Evolutionary conservation across 35 echinoderm and acorn worm species (phyloP).

Genomic region (Lytechinus variegatus): DNA sequence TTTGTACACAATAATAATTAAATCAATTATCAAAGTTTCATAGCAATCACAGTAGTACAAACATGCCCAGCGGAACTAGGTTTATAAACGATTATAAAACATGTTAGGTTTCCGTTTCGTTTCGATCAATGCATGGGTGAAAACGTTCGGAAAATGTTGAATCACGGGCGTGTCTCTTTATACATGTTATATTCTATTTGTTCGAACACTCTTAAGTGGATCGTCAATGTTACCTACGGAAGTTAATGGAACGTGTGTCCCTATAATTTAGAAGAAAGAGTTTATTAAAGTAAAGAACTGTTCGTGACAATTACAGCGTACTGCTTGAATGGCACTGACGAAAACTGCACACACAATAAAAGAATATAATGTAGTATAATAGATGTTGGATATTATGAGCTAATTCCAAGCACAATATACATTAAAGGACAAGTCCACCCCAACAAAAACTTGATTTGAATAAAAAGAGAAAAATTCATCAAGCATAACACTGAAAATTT

Average conservation of each 20-base stretch:
- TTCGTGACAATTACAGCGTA: too few relatives aligned
- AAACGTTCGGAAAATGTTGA: neutral
- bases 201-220: neutral
- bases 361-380: too few relatives aligned
- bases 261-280: too few relatives aligned
- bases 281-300: too few relatives aligned
- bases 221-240: neutral
- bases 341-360: too few relatives aligned
- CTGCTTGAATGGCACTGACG: too few relatives aligned
- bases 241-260: neutral
- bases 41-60: neutral
- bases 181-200: neutral
- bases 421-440: too few relatives aligned
- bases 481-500: too few relatives aligned
- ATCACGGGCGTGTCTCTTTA: neutral
- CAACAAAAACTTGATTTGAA: too few relatives aligned
- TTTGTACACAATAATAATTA: neutral
- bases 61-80: neutral
- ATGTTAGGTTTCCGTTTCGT: neutral
- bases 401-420: too few relatives aligned
- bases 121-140: neutral
- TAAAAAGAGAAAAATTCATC: too few relatives aligned
- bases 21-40: neutral
- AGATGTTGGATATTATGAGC: too few relatives aligned
- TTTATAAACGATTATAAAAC: neutral